Base-by-base conservation (phyloP, 2,797 vertebrate genomes). In the Crocodylus rhombifer region DNA sequence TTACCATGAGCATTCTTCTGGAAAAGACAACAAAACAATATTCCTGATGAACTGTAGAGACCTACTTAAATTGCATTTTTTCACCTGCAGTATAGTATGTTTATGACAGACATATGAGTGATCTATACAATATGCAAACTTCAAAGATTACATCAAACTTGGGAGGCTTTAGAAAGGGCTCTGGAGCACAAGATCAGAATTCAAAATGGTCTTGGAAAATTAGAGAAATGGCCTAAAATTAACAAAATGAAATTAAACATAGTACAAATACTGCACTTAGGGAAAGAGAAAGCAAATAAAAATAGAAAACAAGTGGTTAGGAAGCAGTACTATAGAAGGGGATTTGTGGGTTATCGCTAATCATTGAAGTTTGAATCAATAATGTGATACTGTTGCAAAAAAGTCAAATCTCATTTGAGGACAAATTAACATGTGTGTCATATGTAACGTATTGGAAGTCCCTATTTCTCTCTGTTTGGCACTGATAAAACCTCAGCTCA, bases 11-110 rank as follows among this genome's bases (percentile, higher is more conserved):
- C 20, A 58, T 1, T 8, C 81, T 88, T 89, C 91, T 80, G 6
- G 62, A 82, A 75, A 91, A 80, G 12, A 87, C 84, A n/a, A 5
- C 13, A 75, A 65, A 88, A 93, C 5, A 60, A 56, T 28, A 88
- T 1, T 4, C 7, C n/a, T 71, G 55, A 64, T 91, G 88, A 89
- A 88, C 78, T 8, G 42, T 14, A 78, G 51, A 95, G 87, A 92
- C 4, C 23, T 91, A 25, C 42, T 77, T 71, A 89, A 87, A 90
- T 58, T 75, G 67, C 6, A 78, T 85, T 88, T 64, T 81, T 84
- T 26, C 61, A 91, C 30, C 92, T 57, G 92, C 86, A 94, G 23
- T 87, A 14, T 9, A 61, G 82, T 88, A 79, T 92, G 82, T 74
- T 16, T 71, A 3, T n/a, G 7, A 65, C 69, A 81, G 28, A 69